Evolutionary conservation across 2,888 invertebrate genomes (phyloP).

Genomic region (Nemapogon koenigi): DNA sequence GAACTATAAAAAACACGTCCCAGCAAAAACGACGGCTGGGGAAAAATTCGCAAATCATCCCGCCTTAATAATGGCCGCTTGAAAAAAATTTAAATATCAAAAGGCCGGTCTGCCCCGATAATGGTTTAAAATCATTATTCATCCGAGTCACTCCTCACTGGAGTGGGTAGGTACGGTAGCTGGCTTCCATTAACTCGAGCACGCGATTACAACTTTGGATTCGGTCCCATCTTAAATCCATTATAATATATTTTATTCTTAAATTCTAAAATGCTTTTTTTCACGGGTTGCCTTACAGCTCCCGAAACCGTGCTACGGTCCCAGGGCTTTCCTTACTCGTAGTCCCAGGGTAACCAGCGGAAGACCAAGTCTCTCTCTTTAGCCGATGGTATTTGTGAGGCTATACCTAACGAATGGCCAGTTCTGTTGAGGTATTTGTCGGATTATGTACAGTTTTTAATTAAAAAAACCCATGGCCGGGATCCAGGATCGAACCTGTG

Average conservation of each 20-base stretch:
- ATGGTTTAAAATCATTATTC: conserved; percentile 66
- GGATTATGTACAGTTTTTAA: no score
- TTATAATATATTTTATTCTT: conserved; percentile 13
- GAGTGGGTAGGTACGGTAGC: conserved; percentile 60
- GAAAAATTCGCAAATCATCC: conserved; percentile 63
- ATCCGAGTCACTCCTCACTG: conserved; percentile 59
- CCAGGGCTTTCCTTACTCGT: no score
- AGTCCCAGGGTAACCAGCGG: no score
- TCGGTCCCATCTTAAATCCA: conserved; percentile 42
- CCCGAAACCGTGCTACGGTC: no score
- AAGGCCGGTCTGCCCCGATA: conserved; percentile 61
- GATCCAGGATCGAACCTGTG: no score
- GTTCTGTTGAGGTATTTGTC: no score
- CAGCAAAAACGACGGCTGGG: conserved; percentile 57
- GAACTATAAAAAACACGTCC: conserved; percentile 58
- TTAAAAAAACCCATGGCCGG: no score
- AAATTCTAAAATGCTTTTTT: no score
- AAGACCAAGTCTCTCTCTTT: no score
- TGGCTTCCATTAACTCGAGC: conserved; percentile 48
- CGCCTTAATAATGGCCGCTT: conserved; percentile 59
- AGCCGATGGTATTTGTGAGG: no score
- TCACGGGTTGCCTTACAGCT: no score
- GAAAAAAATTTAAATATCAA: conserved; percentile 66
- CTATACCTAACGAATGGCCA: no score
- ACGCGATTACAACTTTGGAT: conserved; percentile 49